Evolutionary conservation across 2,888 invertebrate genomes (phyloP).

Genomic region (Opisthograptis luteolata): DNA sequence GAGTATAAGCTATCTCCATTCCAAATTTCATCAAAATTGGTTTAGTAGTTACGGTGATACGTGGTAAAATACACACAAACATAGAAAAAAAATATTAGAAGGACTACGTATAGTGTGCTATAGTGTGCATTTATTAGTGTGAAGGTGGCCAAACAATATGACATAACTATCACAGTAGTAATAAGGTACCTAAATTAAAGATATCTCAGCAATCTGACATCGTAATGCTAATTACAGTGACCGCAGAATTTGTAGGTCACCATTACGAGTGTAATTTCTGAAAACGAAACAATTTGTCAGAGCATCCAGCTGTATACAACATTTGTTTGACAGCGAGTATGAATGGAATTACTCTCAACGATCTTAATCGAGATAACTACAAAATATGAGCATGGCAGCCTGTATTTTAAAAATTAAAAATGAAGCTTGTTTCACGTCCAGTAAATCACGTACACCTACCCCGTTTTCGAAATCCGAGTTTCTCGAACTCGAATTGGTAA

Average conservation of each 20-base stretch:
- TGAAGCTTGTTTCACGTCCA: slow-evolving; percentile 15
- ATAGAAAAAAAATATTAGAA: too few relatives aligned
- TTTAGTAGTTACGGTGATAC: too few relatives aligned
- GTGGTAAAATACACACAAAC: too few relatives aligned
- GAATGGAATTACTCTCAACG: slow-evolving; percentile 17
- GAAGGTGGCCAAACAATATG: slow-evolving; percentile 3
- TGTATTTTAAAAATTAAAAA: slow-evolving; percentile 23
- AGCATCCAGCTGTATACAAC: not conserved
- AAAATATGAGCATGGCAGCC: slow-evolving; percentile 14
- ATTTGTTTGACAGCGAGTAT: slow-evolving; percentile 1
- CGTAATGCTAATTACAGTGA: not conserved
- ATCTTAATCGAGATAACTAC: slow-evolving; percentile 20
- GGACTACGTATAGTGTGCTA: too few relatives aligned
- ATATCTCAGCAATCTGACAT: slow-evolving; percentile 1
- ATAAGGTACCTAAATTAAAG: slow-evolving; percentile 5
- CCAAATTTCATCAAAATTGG: too few relatives aligned
- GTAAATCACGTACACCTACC: slow-evolving; percentile 28
- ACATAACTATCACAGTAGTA: not conserved
- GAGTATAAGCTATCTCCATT: too few relatives aligned
- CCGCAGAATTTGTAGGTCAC: not conserved
- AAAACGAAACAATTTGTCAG: slow-evolving; percentile 4
- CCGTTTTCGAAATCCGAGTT: slow-evolving; percentile 28
- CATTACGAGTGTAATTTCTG: too few relatives aligned
- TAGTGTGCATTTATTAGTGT: too few relatives aligned
- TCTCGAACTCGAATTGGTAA: slow-evolving; percentile 26